Base-by-base conservation (phyloP, 2,888 invertebrate genomes). In the Parascotia fuliginaria region DNA sequence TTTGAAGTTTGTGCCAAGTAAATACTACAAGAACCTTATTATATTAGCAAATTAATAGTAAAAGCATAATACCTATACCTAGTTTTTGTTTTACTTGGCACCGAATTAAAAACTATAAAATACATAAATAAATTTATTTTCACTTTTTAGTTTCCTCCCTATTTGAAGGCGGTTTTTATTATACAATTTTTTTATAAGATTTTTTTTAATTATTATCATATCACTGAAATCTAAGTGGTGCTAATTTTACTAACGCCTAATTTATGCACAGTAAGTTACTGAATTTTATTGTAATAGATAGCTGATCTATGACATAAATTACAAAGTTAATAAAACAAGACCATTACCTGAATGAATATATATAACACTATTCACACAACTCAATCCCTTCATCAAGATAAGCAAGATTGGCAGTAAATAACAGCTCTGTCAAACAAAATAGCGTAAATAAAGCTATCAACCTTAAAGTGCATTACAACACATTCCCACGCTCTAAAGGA, bases 401-500 rank as follows among this genome's bases (percentile, higher is more conserved):
- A 37, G 12, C 24, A 22, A 24, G 36, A 45, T 42, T 44, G 31
- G 14, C 31, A 45, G 41, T 44, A 46, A 59, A 59, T 41, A 55
- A 46, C 31, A 41, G 13, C 7, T 3, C 45, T 29, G 41, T 15
- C 32, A 22, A 49, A 64, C 58, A 39, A 57, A 60, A 37, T 55
- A 39, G 27, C 45, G 34, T 39, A 52, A 54, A 63, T 60, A 60
- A 64, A 64, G 55, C 51, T 59, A 60, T 65, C 51, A 55, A 51
- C 42, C 33, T 50, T 51, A 57, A 34, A 37, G 37, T 48, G 40
- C 13, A 28, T 61, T 63, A 44, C 67, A 55, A 54, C 24, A 55
- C 41, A 50, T 59, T 76, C 73, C 70, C 76, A 76, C 76, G 75
- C 41, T 61, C 40, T 41, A 49, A 38, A 57, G 47, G 44, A 62